These are phyloP conservation scores for Colius striatus DNA, from an alignment of 2,113 vertebrate genomes.

Conservation along the genomic window DNA sequence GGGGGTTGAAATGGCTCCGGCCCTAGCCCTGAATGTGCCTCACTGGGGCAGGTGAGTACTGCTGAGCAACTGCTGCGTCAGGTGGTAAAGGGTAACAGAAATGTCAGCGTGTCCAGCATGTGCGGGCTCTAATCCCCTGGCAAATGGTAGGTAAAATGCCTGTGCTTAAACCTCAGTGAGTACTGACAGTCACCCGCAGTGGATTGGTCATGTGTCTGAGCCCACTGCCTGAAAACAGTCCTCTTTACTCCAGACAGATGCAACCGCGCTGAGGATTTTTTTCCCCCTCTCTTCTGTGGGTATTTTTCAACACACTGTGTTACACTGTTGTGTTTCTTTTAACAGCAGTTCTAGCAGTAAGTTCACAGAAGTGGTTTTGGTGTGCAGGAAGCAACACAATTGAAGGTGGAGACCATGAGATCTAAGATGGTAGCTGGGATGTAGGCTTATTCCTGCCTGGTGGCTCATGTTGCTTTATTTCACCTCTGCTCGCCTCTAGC, in stretches of 20 bases:
- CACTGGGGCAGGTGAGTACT: neutral
- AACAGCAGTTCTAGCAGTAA: neutral
- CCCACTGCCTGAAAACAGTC: constrained; percentile 5
- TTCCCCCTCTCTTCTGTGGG: neutral
- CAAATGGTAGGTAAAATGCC: neutral
- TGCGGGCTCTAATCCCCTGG: neutral
- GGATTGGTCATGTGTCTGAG: neutral
- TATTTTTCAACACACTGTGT: neutral
- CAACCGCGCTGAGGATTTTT: neutral
- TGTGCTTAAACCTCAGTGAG: neutral
- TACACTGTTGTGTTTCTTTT: neutral
- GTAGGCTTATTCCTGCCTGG: neutral
- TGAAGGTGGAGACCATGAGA: neutral
- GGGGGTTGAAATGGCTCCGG: neutral
- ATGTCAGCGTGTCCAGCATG: neutral
- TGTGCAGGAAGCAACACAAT: neutral
- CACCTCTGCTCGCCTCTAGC: neutral
- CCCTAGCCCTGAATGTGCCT: neutral
- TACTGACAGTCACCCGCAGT: neutral
- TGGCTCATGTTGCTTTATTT: neutral
- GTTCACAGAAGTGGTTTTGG: neutral
- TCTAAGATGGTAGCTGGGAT: rapidly evolving
- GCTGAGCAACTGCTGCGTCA: neutral
- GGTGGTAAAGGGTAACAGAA: neutral
- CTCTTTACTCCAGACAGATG: neutral